Evolutionary conservation across 2,888 invertebrate genomes (phyloP).

Genomic region (Pyrrhia umbra): DNA sequence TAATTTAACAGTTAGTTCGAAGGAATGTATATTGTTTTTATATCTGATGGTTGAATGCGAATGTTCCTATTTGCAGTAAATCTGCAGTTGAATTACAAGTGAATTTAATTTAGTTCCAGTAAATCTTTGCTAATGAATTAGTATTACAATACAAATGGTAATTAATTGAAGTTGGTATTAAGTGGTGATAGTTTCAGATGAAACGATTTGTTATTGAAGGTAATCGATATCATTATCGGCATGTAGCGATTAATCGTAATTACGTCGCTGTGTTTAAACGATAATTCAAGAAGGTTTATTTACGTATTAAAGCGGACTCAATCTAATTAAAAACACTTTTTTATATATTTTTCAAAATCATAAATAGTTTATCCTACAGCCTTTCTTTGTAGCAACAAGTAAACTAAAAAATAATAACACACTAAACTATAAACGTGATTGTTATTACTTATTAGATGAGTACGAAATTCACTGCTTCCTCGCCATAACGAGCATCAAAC

Average conservation of each 20-base stretch:
- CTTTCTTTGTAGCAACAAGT: conserved; percentile 16
- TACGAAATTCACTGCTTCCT: conserved; percentile 36
- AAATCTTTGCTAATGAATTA: background rate
- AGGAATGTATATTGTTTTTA: conserved; percentile 50
- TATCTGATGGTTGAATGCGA: conserved; percentile 45
- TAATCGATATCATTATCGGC: too few species aligned
- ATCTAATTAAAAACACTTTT: too few species aligned
- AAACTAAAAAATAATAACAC: conserved; percentile 13
- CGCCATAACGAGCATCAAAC: conserved; percentile 57
- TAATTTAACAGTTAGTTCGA: conserved; percentile 47
- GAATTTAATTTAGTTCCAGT: conserved; percentile 17
- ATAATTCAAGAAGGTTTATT: too few species aligned
- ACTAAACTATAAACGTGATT: conserved; percentile 35
- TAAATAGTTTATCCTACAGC: background rate
- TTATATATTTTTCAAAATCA: too few species aligned
- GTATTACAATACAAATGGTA: background rate
- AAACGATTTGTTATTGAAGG: too few species aligned
- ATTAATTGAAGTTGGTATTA: background rate
- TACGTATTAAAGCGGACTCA: too few species aligned
- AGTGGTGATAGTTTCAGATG: too few species aligned
- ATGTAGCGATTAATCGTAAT: too few species aligned
- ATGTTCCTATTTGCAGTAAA: conserved; percentile 61
- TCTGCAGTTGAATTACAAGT: conserved; percentile 24
- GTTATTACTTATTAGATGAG: conserved; percentile 45
- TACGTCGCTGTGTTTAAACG: too few species aligned